Percentiles rank a stretch among this genome's conserved stretches.
Conservation (phyloP, 2,888 invertebrate species). For the Gasteruption jaculator region DNA sequence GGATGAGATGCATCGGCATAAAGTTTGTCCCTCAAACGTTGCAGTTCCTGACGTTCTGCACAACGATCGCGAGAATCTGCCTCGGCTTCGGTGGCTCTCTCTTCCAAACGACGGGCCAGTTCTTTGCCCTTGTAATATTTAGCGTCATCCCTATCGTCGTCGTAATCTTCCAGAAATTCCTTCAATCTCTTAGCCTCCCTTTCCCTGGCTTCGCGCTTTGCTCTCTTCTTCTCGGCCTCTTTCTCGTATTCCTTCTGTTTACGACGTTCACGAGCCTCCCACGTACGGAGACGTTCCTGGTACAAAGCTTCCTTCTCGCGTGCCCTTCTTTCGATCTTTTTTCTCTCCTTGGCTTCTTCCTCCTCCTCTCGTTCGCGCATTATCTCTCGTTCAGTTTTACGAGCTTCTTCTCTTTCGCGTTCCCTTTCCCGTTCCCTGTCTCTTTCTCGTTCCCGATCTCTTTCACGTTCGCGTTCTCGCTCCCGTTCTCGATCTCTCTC, state of each 20-base stretch:
- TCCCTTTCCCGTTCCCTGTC: slow-evolving; percentile 55
- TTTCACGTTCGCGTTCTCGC: slow-evolving; percentile 58
- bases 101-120: slow-evolving; percentile 83
- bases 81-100: slow-evolving; percentile 91
- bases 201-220: slow-evolving; percentile 81
- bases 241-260: slow-evolving; percentile 88
- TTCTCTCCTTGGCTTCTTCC: slow-evolving; percentile 87
- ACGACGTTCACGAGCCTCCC: slow-evolving; percentile 88
- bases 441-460: slow-evolving; percentile 59
- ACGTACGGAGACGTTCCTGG: slow-evolving; percentile 75
- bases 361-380: slow-evolving; percentile 79
- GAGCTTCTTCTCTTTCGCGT: slow-evolving; percentile 56
- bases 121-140: slow-evolving; percentile 96
- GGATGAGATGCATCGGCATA: slow-evolving; percentile 63
- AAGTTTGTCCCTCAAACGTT: slow-evolving; percentile 70
- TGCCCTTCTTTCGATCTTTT: slow-evolving; percentile 84
- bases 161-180: slow-evolving; percentile 98
- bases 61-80: slow-evolving; percentile 85
- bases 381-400: slow-evolving; percentile 60
- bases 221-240: slow-evolving; percentile 78
- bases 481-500: slow-evolving; percentile 62
- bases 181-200: slow-evolving; percentile 90
- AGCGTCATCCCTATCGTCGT: slow-evolving; percentile 94
- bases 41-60: slow-evolving; percentile 61
- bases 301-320: slow-evolving; percentile 96